These are phyloP conservation scores for Xerus rutilus DNA, from an alignment of 2,797 vertebrate species.

Conservation along the genomic window DNA sequence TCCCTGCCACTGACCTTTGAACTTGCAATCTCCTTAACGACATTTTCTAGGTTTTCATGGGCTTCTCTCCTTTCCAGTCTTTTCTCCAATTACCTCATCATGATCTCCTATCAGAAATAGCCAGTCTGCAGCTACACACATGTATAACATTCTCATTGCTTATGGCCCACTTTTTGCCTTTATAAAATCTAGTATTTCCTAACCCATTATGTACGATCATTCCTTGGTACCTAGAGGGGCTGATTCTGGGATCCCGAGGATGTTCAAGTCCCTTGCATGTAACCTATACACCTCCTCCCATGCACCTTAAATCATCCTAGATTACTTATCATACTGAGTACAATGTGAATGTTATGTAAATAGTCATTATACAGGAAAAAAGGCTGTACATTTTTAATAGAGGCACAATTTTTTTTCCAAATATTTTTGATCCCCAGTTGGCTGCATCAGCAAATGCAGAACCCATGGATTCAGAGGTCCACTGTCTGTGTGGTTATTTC, in stretches of 20 bases:
- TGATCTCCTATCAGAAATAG: neutral
- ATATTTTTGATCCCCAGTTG: neutral
- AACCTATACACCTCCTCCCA: neutral
- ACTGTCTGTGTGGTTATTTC: neutral
- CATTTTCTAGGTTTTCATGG: neutral
- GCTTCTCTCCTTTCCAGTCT: neutral
- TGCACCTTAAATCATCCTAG: neutral
- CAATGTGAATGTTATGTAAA: neutral
- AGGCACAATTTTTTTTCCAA: neutral
- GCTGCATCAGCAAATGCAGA: neutral
- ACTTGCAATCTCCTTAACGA: neutral
- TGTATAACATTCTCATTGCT: accelerated
- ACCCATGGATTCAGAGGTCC: neutral
- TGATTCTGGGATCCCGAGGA: neutral
- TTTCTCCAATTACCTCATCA: neutral
- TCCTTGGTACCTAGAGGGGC: neutral
- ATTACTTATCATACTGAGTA: neutral
- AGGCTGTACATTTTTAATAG: neutral
- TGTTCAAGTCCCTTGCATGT: neutral
- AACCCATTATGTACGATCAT: neutral
- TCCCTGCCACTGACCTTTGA: neutral
- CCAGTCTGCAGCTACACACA: too few relatives aligned
- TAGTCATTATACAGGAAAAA: neutral
- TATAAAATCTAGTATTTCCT: neutral
- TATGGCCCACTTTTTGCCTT: neutral